Base-by-base conservation (phyloP, 2,888 invertebrate genomes). In the Spisula solida region DNA sequence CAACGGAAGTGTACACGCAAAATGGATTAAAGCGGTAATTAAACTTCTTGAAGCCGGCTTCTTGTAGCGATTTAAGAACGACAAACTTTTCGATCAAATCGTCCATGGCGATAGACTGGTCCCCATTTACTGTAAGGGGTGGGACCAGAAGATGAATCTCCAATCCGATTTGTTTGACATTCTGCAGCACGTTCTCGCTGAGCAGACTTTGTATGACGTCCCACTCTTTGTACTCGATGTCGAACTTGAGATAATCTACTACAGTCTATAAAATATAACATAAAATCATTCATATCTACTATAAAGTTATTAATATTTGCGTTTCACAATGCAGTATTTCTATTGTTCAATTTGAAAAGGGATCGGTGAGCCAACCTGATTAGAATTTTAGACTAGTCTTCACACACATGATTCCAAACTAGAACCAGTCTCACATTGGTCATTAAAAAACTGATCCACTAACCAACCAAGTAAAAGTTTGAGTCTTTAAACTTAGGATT, bases 191-290 rank as follows among this genome's bases (percentile, higher is more conserved):
- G 12, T 91, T 92, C 16, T 95, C 95, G 10, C 88, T 82, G 5
- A 88, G 55, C 31, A 94, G 90, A 16, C 91, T 89, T 55, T 91
- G 85, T 25, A 96, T 87, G 0, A 95, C 95, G 5, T 93, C 93
- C 96, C 96, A 97, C 88, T 97, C 96, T 0, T 94, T 94, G 56
- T 95, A 96, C 86, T 97, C 96, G 18, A 96, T 94, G 89, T 97
- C 97, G 91, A 97, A 95, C 89, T 97, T 97, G 48, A 97, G 89
- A 81, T 96, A 96, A 91, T 96, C 96, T 48, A 97, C 96, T 0
- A 93, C 88, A 20, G 88, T 89, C 96, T 96, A 94, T n/a, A 93
- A 94, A 82, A 75, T 70, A 90, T 1, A 51, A 51, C 51, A 51
- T 12, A 47, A 47, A 47, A 47, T 47, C 47, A 47, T 47, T 47